These are phyloP conservation scores for Biston stratarius DNA, from an alignment of 2,888 invertebrate species.

Conservation along the genomic window DNA sequence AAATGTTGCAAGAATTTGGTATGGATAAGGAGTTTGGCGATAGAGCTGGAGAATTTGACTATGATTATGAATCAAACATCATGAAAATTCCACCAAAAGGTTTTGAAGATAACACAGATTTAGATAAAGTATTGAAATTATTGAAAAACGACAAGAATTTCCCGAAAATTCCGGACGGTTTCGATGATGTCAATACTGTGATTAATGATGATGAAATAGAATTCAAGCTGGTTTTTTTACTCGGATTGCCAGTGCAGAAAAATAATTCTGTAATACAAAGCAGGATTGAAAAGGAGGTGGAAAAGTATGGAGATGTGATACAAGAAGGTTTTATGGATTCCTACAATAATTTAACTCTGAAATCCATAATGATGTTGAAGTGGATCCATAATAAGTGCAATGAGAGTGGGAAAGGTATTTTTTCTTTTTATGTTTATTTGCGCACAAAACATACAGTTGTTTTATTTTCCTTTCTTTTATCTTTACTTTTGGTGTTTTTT, in stretches of 20 bases:
- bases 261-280: conserved; percentile 87
- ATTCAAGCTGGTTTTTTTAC: conserved; percentile 78
- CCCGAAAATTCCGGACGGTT: conserved; percentile 49
- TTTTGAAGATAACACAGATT: conserved; percentile 63
- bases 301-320: conserved; percentile 91
- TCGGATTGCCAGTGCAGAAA: conserved; percentile 88
- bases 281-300: conserved; percentile 88
- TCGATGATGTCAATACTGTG: conserved; percentile 42
- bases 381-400: conserved; percentile 91
- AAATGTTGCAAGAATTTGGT: conserved; percentile 74
- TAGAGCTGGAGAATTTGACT: conserved; percentile 62
- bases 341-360: conserved; percentile 94
- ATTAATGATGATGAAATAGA: conserved; percentile 56
- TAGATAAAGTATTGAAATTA: conserved; percentile 63
- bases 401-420: conserved; percentile 71
- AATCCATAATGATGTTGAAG: conserved; percentile 94
- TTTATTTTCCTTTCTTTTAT: too few relatives aligned
- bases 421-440: neutral
- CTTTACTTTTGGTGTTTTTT: too few relatives aligned
- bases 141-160: conserved; percentile 62
- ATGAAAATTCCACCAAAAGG: conserved; percentile 82
- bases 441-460: neutral
- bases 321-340: conserved; percentile 94
- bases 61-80: conserved; percentile 73
- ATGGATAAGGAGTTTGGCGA: conserved; percentile 76